These are phyloP conservation scores for Empis stercorea DNA, from an alignment of 2,888 invertebrate genomes.

Conservation along the genomic window DNA sequence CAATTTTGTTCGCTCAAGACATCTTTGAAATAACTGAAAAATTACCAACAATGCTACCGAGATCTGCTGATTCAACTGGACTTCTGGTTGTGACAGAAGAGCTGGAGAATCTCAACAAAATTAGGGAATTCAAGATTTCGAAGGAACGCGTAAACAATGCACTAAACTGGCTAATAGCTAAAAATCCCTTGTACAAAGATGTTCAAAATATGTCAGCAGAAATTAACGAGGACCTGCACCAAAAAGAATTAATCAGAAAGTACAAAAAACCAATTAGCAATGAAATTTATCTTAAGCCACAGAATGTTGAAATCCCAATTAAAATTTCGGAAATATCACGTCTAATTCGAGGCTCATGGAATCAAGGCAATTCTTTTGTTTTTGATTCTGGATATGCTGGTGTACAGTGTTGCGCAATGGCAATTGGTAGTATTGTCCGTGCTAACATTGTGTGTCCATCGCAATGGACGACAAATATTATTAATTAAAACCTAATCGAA, in stretches of 20 bases:
- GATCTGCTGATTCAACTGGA: not conserved
- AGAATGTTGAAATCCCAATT: not conserved
- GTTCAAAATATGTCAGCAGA: not conserved
- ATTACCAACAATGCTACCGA: not conserved
- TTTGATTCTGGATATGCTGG: not conserved
- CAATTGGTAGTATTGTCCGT: not conserved
- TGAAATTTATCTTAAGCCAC: not conserved
- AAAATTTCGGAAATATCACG: not conserved
- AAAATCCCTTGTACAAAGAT: slow-evolving; percentile 11
- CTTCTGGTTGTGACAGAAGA: not conserved
- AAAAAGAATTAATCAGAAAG: not conserved
- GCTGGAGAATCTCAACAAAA: not conserved
- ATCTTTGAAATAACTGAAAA: slow-evolving; percentile 4
- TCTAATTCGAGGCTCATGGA: not conserved
- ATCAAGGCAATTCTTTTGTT: not conserved
- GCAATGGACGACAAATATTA: too few relatives aligned
- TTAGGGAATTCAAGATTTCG: slow-evolving; percentile 1
- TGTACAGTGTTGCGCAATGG: not conserved
- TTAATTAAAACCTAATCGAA: too few relatives aligned
- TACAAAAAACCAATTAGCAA: too few relatives aligned
- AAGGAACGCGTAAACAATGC: slow-evolving; percentile 3
- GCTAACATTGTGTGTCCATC: too few relatives aligned
- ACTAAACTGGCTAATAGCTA: slow-evolving; percentile 4
- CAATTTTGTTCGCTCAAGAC: slow-evolving; percentile 11
- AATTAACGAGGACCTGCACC: not conserved